A percentile compares a stretch with the other conserved stretches of the same genome.
These are phyloP conservation scores for Atherinosoma microstoma DNA, from an alignment of 2,797 vertebrate genomes.

Conservation along the genomic window DNA sequence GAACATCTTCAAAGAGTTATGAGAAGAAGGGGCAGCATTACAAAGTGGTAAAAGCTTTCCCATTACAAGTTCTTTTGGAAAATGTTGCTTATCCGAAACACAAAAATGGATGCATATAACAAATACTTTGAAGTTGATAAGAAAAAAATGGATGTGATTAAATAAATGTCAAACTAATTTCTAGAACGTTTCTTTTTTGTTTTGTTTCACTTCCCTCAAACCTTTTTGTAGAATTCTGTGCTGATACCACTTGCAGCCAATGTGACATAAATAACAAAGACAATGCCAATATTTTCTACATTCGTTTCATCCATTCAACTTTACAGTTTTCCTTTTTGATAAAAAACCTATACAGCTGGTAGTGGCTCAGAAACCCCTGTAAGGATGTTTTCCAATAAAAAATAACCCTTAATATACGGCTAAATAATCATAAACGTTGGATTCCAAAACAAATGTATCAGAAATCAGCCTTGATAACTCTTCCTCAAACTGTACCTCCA, in stretches of 20 bases:
- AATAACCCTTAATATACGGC: background rate
- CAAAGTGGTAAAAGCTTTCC: background rate
- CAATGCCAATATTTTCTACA: no score
- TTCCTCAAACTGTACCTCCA: background rate
- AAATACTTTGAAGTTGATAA: background rate
- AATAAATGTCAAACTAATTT: background rate
- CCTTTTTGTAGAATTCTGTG: background rate
- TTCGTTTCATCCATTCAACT: background rate
- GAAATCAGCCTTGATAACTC: background rate
- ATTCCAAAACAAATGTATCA: background rate
- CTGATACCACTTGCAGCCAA: background rate
- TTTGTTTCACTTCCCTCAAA: background rate
- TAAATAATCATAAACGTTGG: background rate
- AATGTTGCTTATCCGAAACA: background rate
- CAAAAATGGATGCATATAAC: background rate
- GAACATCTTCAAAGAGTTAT: background rate
- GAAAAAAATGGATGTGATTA: background rate
- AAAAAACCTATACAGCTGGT: background rate
- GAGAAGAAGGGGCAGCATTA: background rate
- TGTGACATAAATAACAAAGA: background rate
- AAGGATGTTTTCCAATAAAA: background rate
- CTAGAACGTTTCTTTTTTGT: background rate
- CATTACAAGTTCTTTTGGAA: background rate
- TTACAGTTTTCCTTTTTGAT: background rate
- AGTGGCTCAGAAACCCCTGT: background rate